Evolutionary conservation across 2,888 invertebrate genomes (phyloP).

Genomic region (Lasioglossum marginatum): DNA sequence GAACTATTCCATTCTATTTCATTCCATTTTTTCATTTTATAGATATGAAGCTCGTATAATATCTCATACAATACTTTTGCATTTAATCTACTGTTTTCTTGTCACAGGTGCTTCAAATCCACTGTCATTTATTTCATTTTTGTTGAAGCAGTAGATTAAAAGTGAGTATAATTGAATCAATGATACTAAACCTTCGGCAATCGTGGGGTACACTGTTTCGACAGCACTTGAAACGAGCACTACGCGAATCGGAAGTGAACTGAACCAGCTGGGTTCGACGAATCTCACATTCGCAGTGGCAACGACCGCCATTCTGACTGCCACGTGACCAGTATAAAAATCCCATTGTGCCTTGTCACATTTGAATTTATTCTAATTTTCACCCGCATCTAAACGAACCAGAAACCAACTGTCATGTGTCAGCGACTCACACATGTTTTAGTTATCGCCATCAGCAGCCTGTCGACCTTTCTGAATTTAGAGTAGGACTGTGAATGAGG

Average conservation of each 20-base stretch:
- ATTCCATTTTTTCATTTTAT: too few relatives aligned
- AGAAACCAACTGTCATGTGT: background rate
- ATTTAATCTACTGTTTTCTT: too few relatives aligned
- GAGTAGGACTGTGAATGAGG: background rate
- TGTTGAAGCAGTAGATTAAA: background rate
- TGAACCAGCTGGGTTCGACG: background rate
- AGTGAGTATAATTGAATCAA: background rate
- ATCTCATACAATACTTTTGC: too few relatives aligned
- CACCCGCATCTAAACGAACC: constrained; percentile 1
- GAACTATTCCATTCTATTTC: too few relatives aligned
- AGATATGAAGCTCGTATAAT: too few relatives aligned
- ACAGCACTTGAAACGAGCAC: background rate
- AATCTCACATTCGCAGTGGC: background rate
- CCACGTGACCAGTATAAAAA: background rate
- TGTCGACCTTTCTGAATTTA: background rate
- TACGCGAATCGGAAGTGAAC: background rate
- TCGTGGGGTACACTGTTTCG: background rate
- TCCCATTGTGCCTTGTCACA: background rate
- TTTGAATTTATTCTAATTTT: constrained; percentile 11
- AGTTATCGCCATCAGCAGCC: background rate
- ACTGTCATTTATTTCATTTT: background rate
- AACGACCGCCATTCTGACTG: background rate
- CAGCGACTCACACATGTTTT: background rate
- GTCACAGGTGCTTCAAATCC: too few relatives aligned
- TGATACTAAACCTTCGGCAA: background rate